Percentiles rank a stretch among this genome's conserved stretches.
Conservation (phyloP, 2,797 vertebrate genomes). For the Notolepis coatsorum region DNA sequence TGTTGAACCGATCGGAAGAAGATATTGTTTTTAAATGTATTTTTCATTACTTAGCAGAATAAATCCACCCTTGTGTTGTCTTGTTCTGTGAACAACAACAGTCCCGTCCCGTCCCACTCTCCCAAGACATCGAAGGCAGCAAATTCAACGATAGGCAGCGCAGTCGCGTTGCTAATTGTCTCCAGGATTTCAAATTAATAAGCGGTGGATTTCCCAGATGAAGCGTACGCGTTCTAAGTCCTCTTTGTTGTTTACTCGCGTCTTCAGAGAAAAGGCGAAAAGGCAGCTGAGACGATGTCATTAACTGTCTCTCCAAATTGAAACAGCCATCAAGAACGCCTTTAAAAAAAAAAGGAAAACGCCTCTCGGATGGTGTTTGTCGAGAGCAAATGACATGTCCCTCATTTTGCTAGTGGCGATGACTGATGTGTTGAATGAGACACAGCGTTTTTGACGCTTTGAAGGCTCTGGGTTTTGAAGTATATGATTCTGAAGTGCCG, state of each 20-base stretch:
- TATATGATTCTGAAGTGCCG: slow-evolving; percentile 83
- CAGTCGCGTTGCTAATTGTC: slow-evolving; percentile 68
- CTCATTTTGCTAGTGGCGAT: slow-evolving; percentile 81
- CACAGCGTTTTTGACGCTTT: slow-evolving; percentile 71
- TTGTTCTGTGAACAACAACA: slow-evolving; percentile 5
- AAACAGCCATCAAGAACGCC: slow-evolving; percentile 76
- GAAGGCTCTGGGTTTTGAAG: slow-evolving; percentile 78
- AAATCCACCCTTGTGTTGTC: slow-evolving; percentile 55
- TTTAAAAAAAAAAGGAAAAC: too few relatives aligned
- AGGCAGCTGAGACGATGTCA: slow-evolving; percentile 65
- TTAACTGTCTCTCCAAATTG: slow-evolving; percentile 82
- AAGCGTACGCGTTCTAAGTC: slow-evolving; percentile 64
- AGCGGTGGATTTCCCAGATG: slow-evolving; percentile 58
- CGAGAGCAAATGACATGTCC: slow-evolving; percentile 81
- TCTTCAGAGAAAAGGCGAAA: slow-evolving; percentile 39
- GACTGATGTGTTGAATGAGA: slow-evolving; percentile 79
- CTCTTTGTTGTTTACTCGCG: slow-evolving; percentile 61
- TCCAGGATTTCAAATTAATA: slow-evolving; percentile 64
- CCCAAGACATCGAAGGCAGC: slow-evolving; percentile 47
- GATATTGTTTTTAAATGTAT: slow-evolving; percentile 41
- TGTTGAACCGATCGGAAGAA: slow-evolving; percentile 5
- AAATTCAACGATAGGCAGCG: slow-evolving; percentile 51
- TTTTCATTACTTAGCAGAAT: slow-evolving; percentile 45
- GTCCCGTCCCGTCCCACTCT: too few relatives aligned
- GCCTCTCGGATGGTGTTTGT: slow-evolving; percentile 75